Evolutionary conservation across 2,888 invertebrate genomes (phyloP), one percentile per base, ranked within the genome.

Genomic region (Eurytoma californica): DNA sequence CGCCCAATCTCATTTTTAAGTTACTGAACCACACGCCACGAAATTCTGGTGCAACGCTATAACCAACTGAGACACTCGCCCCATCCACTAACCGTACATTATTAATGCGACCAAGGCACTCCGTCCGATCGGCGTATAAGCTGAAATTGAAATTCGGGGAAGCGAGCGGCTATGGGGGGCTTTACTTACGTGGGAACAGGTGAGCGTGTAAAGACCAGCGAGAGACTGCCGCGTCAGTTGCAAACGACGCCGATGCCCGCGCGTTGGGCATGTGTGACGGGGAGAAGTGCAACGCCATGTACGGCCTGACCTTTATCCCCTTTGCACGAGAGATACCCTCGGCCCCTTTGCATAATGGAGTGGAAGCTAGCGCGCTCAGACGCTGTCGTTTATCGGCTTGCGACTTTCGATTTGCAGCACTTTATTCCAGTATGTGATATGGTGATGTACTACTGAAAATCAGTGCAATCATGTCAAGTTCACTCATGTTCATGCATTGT

Each of bases 111-210:
- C 13, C 24, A 20, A 14, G 24, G 57, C 2, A 3, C 24, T 67
- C 14, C 47, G 24, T 73, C 66, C 65, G 73, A 73, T 73, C 65
- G 57, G 14, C 3, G 7, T 18, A 63, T 39, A 55, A 47, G 57
- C 57, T n/a, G 30, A 47, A 73, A 73, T 66, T 65, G 28, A 65
- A 74, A 66, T 67, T 67, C 74, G 74, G 55, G 67, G 74, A 74
- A 74, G 30, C 13, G 30, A 57, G n/a, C 57, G 58, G 24, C 49
- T 53, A 20, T 63, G 12, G 16, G 3, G 30, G n/a, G 58, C 24
- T 12, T 28, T 28, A 28, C 28, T 5, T 18, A 63, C 13, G 28
- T 18, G 16, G 28, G 49, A 61, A 47, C 61, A 72, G 16, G 51
- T 20, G 28, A 70, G 28, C 60, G 39, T 72, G 72, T 72, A 72